Conservation (phyloP, 2,888 invertebrate genomes). For the Prosopocoilus inquinatus region DNA sequence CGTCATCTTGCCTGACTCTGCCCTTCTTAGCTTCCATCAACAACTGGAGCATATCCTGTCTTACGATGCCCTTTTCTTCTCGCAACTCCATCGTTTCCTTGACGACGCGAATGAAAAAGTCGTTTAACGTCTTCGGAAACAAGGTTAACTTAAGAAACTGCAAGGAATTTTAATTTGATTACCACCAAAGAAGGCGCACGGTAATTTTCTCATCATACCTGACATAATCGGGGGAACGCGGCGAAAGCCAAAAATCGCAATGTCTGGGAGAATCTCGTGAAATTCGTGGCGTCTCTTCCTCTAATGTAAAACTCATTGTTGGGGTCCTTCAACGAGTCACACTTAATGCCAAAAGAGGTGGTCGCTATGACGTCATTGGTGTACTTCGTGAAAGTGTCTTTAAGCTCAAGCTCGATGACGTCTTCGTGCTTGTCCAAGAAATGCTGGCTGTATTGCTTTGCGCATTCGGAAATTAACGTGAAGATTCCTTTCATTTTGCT, state of each 20-base stretch:
- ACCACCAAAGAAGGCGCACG: not conserved
- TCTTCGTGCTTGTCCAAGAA: slow-evolving; percentile 29
- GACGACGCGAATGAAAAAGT: slow-evolving; percentile 15
- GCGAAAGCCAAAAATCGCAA: slow-evolving; percentile 8
- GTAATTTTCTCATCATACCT: slow-evolving; percentile 5
- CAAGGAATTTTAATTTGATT: not conserved
- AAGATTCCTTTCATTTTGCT: slow-evolving; percentile 46
- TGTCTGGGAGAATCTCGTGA: slow-evolving; percentile 52
- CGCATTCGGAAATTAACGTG: slow-evolving; percentile 33
- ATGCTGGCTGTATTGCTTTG: slow-evolving; percentile 29
- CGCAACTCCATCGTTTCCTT: slow-evolving; percentile 30
- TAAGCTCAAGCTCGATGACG: slow-evolving; percentile 43
- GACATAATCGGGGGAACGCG: slow-evolving; percentile 11
- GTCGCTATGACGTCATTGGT: slow-evolving; percentile 57
- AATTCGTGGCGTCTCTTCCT: slow-evolving; percentile 7
- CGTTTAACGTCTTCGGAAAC: slow-evolving; percentile 3
- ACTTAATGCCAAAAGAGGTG: slow-evolving; percentile 54
- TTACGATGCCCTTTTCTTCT: slow-evolving; percentile 49
- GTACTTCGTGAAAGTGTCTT: slow-evolving; percentile 52
- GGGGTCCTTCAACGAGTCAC: slow-evolving; percentile 55
- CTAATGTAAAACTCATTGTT: slow-evolving; percentile 30
- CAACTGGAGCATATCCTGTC: slow-evolving; percentile 58
- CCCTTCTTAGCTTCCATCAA: slow-evolving; percentile 54
- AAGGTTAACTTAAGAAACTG: slow-evolving; percentile 1
- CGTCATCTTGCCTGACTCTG: not conserved